phyloP scores from a whole-genome alignment of 2,888 invertebrate genomes.

The Cartodere bifasciata region DNA sequence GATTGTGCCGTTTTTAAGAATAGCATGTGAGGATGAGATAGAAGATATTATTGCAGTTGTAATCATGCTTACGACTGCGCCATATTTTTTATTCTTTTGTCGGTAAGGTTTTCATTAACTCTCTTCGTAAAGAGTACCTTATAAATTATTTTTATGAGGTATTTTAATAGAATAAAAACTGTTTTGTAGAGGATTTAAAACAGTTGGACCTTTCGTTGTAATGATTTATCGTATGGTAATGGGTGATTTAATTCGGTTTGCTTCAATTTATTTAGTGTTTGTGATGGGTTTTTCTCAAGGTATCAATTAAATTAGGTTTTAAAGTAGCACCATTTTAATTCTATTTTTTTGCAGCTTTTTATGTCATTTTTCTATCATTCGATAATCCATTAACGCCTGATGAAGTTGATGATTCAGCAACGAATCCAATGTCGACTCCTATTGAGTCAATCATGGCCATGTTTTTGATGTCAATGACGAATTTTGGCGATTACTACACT shows the following conservation, averaged over 20 bases:
- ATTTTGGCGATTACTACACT: conserved; percentile 89
- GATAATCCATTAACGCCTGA: conserved; percentile 74
- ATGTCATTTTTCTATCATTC: conserved; percentile 80
- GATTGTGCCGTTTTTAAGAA: conserved; percentile 68
- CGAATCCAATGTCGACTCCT: conserved; percentile 83
- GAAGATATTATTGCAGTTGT: conserved; percentile 88
- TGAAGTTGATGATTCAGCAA: conserved; percentile 66
- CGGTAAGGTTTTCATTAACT: conserved; percentile 57
- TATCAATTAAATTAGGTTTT: conserved; percentile 25
- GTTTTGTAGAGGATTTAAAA: conserved; percentile 79
- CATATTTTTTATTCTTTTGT: conserved; percentile 96
- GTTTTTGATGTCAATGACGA: conserved; percentile 96
- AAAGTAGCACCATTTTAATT: background rate
- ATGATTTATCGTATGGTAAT: conserved; percentile 99
- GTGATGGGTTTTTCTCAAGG: conserved; percentile 96
- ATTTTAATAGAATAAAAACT: conserved; percentile 4
- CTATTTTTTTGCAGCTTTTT: conserved; percentile 52
- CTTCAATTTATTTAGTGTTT: conserved; percentile 92
- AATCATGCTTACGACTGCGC: conserved; percentile 90
- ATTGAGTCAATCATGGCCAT: conserved; percentile 94
- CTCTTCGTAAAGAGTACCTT: no score
- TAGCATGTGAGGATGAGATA: conserved; percentile 71
- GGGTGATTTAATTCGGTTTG: conserved; percentile 91
- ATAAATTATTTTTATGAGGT: background rate
- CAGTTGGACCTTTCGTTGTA: conserved; percentile 98